A percentile compares a stretch with the other conserved stretches of the same genome.
Conservation (phyloP, 2,888 invertebrate species). For the Linnaemya vulpina region DNA sequence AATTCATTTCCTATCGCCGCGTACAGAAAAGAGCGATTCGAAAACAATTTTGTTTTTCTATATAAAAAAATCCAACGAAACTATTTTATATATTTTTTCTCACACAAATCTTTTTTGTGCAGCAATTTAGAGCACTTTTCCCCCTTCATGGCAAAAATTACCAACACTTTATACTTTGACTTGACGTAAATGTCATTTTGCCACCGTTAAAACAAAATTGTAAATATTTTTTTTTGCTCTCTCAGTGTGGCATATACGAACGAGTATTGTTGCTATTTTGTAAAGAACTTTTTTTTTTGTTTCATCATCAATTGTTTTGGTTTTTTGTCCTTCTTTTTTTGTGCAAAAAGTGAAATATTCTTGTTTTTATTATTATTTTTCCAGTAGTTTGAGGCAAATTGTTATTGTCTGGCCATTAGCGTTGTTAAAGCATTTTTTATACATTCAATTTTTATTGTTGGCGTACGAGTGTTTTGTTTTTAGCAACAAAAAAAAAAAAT, state of each 20-base stretch:
- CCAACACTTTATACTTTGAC: slow-evolving; percentile 40
- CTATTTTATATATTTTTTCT: background rate
- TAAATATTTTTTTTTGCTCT: slow-evolving; percentile 1
- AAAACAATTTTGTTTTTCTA: slow-evolving; percentile 7
- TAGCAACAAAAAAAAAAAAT: too few species aligned
- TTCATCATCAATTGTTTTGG: slow-evolving; percentile 2
- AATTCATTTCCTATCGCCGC: background rate
- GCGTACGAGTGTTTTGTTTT: background rate
- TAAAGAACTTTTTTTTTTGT: background rate
- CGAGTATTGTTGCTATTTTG: background rate
- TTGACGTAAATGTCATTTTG: slow-evolving; percentile 56
- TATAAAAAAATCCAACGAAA: too few species aligned
- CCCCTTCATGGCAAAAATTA: background rate
- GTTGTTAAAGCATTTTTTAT: slow-evolving; percentile 50
- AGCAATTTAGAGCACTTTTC: slow-evolving; percentile 5
- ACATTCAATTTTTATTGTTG: slow-evolving; percentile 20
- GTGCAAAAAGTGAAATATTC: slow-evolving; percentile 14
- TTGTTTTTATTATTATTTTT: slow-evolving; percentile 18
- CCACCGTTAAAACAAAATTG: slow-evolving; percentile 48
- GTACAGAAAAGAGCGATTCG: background rate
- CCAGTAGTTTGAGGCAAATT: slow-evolving; percentile 51
- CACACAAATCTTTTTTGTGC: slow-evolving; percentile 7
- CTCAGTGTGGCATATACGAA: background rate
- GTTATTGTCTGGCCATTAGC: slow-evolving; percentile 67
- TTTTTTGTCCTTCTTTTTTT: background rate